Percentiles rank a stretch among this genome's conserved stretches.
These are phyloP conservation scores for Nestor notabilis DNA, from an alignment of 2,113 vertebrate genomes.

Conservation along the genomic window DNA sequence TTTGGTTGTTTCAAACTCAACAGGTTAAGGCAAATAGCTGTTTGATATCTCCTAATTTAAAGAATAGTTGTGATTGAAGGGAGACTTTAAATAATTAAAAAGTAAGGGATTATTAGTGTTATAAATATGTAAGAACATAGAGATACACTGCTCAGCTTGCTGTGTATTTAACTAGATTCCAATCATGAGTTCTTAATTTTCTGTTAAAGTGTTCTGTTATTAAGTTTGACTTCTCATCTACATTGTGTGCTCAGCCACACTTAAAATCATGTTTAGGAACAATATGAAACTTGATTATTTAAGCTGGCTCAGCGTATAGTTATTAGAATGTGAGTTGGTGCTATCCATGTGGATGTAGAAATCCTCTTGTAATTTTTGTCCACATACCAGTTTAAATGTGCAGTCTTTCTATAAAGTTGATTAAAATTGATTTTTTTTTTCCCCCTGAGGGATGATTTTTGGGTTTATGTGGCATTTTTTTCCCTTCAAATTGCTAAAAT, in stretches of 20 bases:
- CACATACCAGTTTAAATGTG: neutral
- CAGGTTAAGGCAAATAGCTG: neutral
- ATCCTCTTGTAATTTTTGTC: neutral
- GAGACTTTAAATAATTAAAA: neutral
- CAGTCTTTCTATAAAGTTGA: neutral
- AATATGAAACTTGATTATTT: neutral
- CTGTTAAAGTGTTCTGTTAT: neutral
- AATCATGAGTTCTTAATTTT: neutral
- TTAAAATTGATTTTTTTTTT: neutral
- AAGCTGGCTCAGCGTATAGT: neutral
- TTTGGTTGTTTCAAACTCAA: neutral
- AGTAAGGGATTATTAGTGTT: neutral
- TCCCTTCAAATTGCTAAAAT: neutral
- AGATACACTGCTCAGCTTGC: neutral
- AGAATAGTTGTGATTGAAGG: neutral
- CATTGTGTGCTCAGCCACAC: neutral
- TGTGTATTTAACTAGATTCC: neutral
- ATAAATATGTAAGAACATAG: too few relatives aligned
- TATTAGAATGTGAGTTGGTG: neutral
- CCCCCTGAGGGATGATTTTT: neutral
- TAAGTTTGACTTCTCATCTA: rapidly evolving
- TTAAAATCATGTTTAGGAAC: neutral
- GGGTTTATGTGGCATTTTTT: neutral
- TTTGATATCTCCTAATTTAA: neutral
- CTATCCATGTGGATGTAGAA: neutral